Evolutionary conservation across 2,113 vertebrate genomes (phyloP), one percentile per base, ranked within the genome.

Genomic region (Prinia subflava): DNA sequence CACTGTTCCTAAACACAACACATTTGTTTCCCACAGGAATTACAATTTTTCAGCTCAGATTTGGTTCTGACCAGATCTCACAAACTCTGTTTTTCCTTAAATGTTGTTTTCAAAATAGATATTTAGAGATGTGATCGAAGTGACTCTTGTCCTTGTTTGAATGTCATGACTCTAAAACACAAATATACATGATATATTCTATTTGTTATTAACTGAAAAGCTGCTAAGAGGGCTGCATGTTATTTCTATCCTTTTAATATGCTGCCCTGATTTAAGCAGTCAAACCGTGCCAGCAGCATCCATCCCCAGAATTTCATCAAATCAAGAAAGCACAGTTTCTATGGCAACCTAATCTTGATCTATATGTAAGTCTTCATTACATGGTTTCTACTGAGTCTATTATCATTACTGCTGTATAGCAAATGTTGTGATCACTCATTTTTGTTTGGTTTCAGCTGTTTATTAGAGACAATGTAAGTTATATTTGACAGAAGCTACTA

Each of bases 271-370:
- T 91, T 60, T 74, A 74, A 90, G 69, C 41, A 77, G 63, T 50
- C 90, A 46, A 9, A 5, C 13, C 70, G 62, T 53, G 46, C 41
- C 90, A 81, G 90, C 83, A 83, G 74, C 71, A 90, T 30, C 74
- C 9, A 57, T 84, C 57, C 60, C 41, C 42, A 94, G 77, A 60
- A 81, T 81, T 74, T 83, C 60, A 95, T 62, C 62, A 78, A 92
- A 94, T 85, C 62, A 74, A 93, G 83, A 79, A 93, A 91, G 89
- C 68, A 79, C 77, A 67, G 96, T 98, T 97, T 92, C 97, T 64
- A 97, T 94, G 86, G 94, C 70, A 97, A 97, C 95, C 31, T 84
- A 78, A 96, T 94, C 95, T 96, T 95, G 79, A 97, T 89, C 91
- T 96, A 90, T 69, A 97, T 39, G 67, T 37, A 83, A 92, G 49